These are phyloP conservation scores for Hypotaenidia philippensis DNA, from an alignment of 2,797 vertebrate species.

Conservation along the genomic window DNA sequence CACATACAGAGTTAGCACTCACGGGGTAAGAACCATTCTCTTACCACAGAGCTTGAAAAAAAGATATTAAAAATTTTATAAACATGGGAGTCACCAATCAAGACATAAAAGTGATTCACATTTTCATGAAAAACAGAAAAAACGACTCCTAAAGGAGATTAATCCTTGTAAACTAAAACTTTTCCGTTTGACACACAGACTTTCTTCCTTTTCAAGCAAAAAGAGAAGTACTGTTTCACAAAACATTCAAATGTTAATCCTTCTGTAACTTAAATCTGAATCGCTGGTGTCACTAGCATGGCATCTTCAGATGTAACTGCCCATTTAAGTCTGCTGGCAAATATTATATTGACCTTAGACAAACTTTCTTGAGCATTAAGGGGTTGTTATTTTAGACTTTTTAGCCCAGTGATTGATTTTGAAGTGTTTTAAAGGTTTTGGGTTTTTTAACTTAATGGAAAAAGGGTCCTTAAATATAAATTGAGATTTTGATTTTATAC, in stretches of 20 bases:
- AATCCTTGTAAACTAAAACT: background rate
- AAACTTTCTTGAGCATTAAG: background rate
- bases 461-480: background rate
- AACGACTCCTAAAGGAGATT: fast-evolving
- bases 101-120: background rate
- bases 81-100: background rate
- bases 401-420: background rate
- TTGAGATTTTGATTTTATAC: background rate
- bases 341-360: background rate
- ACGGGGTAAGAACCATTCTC: background rate
- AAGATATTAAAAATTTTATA: background rate
- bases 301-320: background rate
- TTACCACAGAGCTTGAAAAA: background rate
- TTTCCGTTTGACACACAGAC: background rate
- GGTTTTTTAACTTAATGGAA: background rate
- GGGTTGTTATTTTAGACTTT: background rate
- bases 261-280: background rate
- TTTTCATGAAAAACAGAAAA: background rate
- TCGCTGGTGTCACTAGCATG: background rate
- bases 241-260: background rate
- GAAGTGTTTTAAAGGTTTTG: background rate
- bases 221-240: background rate
- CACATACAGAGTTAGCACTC: background rate
- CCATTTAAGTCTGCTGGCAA: background rate
- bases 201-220: background rate